phyloP scores from a whole-genome alignment of 1,140 invertebrate genomes.

The Drosophila nigromelanica region DNA sequence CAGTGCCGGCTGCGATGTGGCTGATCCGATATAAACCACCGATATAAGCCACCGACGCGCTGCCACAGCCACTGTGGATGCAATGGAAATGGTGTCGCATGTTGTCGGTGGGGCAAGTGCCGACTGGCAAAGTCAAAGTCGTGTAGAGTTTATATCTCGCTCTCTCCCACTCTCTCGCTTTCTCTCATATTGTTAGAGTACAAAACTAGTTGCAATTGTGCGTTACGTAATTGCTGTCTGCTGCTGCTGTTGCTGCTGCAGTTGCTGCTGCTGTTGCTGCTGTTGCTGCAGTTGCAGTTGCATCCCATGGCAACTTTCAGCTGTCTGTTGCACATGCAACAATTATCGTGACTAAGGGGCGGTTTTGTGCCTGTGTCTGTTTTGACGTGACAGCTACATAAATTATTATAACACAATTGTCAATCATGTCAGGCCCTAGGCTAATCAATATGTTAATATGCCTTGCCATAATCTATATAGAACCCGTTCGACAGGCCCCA shows the following conservation, averaged over 20 bases:
- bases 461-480: constrained; percentile 12
- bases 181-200: background rate
- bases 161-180: background rate
- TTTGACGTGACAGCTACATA: constrained; percentile 66
- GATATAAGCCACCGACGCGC: no score
- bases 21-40: constrained; percentile 15
- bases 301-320: constrained; percentile 32
- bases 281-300: constrained; percentile 35
- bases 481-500: constrained; percentile 35
- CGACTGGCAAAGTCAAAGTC: constrained; percentile 69
- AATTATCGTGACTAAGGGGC: constrained; percentile 65
- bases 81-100: constrained; percentile 27
- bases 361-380: background rate
- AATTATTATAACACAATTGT: constrained; percentile 79
- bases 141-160: constrained; percentile 22
- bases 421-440: constrained; percentile 75
- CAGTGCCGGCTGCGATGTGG: constrained; percentile 27
- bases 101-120: constrained; percentile 19
- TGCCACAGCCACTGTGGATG: constrained; percentile 36
- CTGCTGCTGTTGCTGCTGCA: constrained; percentile 28
- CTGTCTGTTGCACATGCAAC: constrained; percentile 2
- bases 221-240: constrained; percentile 60
- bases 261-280: no score
- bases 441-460: constrained; percentile 77
- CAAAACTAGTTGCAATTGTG: constrained; percentile 69